A percentile compares a stretch with the other conserved stretches of the same genome.
These are phyloP conservation scores for Macaria liturata DNA, from an alignment of 2,888 invertebrate species.

Conservation along the genomic window DNA sequence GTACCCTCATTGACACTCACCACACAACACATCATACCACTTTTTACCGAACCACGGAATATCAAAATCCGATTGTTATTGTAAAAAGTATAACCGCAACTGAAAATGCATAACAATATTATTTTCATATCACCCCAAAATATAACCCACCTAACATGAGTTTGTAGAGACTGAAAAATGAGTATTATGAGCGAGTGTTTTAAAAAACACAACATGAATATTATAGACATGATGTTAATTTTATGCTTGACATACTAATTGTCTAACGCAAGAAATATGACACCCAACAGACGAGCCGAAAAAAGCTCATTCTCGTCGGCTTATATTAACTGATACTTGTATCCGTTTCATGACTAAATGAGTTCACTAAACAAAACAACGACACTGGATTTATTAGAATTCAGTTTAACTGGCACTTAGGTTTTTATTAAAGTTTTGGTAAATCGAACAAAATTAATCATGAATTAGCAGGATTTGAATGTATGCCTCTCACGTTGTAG, in stretches of 20 bases:
- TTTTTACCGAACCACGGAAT: neutral
- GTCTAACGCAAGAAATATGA: constrained; percentile 20
- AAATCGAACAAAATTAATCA: too few species aligned
- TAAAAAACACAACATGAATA: neutral
- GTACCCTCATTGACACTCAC: constrained; percentile 45
- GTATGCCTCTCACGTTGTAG: too few species aligned
- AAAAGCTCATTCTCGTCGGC: constrained; percentile 14
- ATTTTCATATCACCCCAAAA: too few species aligned
- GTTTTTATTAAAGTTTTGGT: too few species aligned
- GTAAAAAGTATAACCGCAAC: too few species aligned
- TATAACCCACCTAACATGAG: too few species aligned
- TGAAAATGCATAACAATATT: too few species aligned
- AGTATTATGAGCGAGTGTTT: too few species aligned
- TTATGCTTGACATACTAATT: constrained; percentile 20
- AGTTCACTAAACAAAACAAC: constrained; percentile 18
- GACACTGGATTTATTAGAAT: neutral
- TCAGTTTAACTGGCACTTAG: too few species aligned
- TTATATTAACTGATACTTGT: constrained; percentile 15
- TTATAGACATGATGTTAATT: constrained; percentile 16
- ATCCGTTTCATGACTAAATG: constrained; percentile 25
- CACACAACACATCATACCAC: constrained; percentile 17
- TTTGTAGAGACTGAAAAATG: too few species aligned
- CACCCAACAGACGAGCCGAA: constrained; percentile 23
- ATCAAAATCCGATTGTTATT: neutral
- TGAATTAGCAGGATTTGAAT: too few species aligned